Evolutionary conservation across 2,888 invertebrate species (phyloP), one percentile per base, ranked within the genome.

Genomic region (Nemotelus nigrinus): DNA sequence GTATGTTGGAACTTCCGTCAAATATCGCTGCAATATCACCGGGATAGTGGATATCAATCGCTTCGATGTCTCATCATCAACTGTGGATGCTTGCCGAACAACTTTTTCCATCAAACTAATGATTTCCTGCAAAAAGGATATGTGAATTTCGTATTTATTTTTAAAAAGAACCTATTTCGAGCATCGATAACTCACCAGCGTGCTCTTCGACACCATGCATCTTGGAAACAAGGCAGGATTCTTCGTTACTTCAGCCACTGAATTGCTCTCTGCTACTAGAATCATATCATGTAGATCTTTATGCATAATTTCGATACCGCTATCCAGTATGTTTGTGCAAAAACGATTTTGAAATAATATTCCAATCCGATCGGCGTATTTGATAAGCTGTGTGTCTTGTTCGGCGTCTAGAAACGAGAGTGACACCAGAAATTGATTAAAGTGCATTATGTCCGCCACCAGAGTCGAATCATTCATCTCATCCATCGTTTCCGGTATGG

Each of bases 281-380:
- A 91, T 89, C 82, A 93, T 92, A 80, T 92, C 90, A 85, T 96
- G 94, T 75, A 96, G 89, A 86, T 96, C 95, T 83, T 93, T 93
- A 76, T 91, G 90, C 91, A 96, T 94, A 65, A 96, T 91, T 79
- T 86, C 88, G 55, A 92, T 88, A 0, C 96, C 94, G 71, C 88
- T 89, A 77, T 90, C 90, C 77, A 94, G 85, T 80, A 94, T 92
- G 81, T 92, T 90, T 82, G 92, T 90, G 81, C 93, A 93, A 75
- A 93, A 92, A 83, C 93, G 94, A 83, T 93, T 91, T 50, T 94
- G 92, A 86, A 94, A 96, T 50, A 94, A 87, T 3, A 90, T 88
- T 84, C 95, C 93, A 78, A 95, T 91, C 85, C 94, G 92, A 45
- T 91, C 89, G 2, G 93, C 90, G 84, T 94, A 96, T 57, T 92